These are phyloP conservation scores for Paramormyrops hopkinsi DNA, from an alignment of 2,797 vertebrate species.

Conservation along the genomic window DNA sequence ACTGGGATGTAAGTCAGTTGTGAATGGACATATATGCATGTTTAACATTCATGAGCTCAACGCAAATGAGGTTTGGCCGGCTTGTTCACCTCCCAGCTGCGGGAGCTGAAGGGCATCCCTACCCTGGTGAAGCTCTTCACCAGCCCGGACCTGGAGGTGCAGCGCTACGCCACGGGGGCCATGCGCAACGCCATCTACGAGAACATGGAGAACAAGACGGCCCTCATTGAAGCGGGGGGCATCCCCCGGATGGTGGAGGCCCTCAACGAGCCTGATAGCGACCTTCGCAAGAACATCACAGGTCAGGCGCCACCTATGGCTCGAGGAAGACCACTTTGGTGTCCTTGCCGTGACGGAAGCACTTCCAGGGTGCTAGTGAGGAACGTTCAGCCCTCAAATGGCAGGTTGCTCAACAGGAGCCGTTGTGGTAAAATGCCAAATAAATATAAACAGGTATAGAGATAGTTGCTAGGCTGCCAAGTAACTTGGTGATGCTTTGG, in stretches of 20 bases:
- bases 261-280: conserved; percentile 67
- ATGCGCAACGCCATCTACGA: conserved; percentile 89
- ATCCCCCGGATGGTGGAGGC: conserved; percentile 73
- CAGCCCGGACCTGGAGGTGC: conserved; percentile 73
- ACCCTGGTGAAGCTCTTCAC: conserved; percentile 81
- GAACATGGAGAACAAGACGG: conserved; percentile 78
- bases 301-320: conserved; percentile 52
- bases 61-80: neutral
- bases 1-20: neutral
- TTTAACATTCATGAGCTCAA: neutral
- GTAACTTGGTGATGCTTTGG: neutral
- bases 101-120: conserved; percentile 64
- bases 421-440: neutral
- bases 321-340: neutral
- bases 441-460: neutral
- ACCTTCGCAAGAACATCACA: conserved; percentile 89
- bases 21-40: neutral
- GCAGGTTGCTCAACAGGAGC: neutral
- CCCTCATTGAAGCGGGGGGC: conserved; percentile 73
- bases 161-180: conserved; percentile 83
- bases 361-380: neutral
- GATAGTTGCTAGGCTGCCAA: neutral
- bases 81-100: conserved; percentile 59
- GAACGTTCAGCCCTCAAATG: neutral
- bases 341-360: neutral